Conservation (phyloP, 2,888 invertebrate species). For the Nasonovia ribisnigri region DNA sequence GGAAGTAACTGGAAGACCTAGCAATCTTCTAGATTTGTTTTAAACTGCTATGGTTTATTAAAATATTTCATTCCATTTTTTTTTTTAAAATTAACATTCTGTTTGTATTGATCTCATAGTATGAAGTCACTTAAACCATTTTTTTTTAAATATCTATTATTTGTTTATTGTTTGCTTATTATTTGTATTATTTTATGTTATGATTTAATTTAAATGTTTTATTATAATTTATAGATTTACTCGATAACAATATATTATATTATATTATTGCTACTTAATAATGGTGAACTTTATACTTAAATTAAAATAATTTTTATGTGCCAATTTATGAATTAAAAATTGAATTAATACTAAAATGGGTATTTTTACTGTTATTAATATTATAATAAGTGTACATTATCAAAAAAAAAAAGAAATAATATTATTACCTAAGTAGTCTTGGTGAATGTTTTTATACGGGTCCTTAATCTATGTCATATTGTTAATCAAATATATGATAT, state of each 20-base stretch:
- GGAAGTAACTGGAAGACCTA: slow-evolving; percentile 79
- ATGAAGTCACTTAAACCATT: not conserved
- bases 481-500: not conserved
- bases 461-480: not conserved
- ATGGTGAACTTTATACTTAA: not conserved
- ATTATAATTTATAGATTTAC: slow-evolving; percentile 5
- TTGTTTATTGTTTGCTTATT: not conserved
- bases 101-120: slow-evolving; percentile 25
- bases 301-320: not conserved
- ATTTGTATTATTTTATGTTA: not conserved
- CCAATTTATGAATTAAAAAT: not conserved
- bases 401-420: not conserved
- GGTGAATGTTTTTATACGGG: not conserved
- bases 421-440: not conserved
- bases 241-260: not conserved
- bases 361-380: not conserved
- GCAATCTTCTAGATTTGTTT: slow-evolving; percentile 76
- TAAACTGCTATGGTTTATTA: slow-evolving; percentile 69
- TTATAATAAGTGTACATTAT: not conserved
- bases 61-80: not conserved
- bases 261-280: not conserved
- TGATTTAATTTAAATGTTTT: not conserved
- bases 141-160: not conserved
- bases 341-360: not conserved
- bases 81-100: not conserved